Evolutionary conservation across 1,140 invertebrate species (phyloP), one percentile per base, ranked within the genome.

Genomic region (Chrysomallon squamiferum): DNA sequence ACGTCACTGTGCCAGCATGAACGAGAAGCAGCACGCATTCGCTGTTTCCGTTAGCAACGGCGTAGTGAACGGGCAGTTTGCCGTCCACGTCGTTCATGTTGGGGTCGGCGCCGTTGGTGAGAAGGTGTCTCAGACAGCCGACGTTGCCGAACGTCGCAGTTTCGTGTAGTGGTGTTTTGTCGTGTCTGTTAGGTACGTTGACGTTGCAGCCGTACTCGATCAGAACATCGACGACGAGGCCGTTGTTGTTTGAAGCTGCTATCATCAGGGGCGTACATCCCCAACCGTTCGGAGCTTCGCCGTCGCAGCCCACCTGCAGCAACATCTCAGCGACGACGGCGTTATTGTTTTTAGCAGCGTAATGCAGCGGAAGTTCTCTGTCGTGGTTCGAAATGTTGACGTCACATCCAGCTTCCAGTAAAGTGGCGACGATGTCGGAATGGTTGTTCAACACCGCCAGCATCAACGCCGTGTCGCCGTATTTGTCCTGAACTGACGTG

Each of bases 381-480:
- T 65, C 57, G n/a, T 59, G 33, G 33, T 69, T 62, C 11, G 11
- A 18, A 30, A 43, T 41, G 60, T 69, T 62, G 25, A 62, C 41
- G 15, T 50, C 58, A 30, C 43, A 58, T 13, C 63, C 68, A 18
- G 57, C 54, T 29, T 64, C 50, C 22, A 69, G 35, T 35, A 69
- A 27, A 27, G 27, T 22, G 38, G 13, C 41, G 29, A 57, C 59
- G 52, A 35, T 50, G 41, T 62, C 49, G 0, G 20, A n/a, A 32
- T 59, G 68, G 2, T 63, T 63, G 22, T 64, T 41, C 49, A 47
- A 45, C 20, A 63, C 63, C 25, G 58, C 59, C 43, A 69, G 43
- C 68, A 69, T 65, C n/a, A 69, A 54, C 5, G 68, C 68, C 20
- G 62, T 69, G 56, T 62, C 62, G 15, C 68, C 68, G 43, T 65